Evolutionary conservation across 2,113 vertebrate genomes (phyloP), one percentile per base, ranked within the genome.

Genomic region (Piliocolobus tephrosceles): DNA sequence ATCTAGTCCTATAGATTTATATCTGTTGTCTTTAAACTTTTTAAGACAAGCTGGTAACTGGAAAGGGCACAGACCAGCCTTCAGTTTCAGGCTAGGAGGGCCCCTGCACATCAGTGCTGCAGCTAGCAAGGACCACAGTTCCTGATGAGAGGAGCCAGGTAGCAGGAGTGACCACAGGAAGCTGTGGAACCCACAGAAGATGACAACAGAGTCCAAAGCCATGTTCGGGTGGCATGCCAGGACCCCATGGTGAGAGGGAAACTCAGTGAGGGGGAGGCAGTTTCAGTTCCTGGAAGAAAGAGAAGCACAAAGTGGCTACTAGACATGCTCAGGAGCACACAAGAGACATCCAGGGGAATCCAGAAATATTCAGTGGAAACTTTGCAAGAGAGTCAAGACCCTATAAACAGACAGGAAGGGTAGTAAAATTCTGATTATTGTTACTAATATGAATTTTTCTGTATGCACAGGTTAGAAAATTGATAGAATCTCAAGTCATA

Each of bases 241-340:
- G 23, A 2, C 9, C 14, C 20, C 3, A 0, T 0, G 7, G 20
- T 25, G 10, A 16, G 25, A 78, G 3, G 50, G 43, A 72, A 43
- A n/a, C 73, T 81, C 18, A 30, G 22, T 0, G 2, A 80, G 8
- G 0, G 2, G 23, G 0, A 61, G 61, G 84, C 2, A 23, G 35
- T 40, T 80, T 27, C 2, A 23, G 40, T 40, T 80, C 32, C 72
- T 79, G 27, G 61, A 68, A 90, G 18, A 35, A 75, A 11, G 2
- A 40, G 35, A 91, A 40, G 43, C 57, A 30, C 13, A 18, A 5
- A 20, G 14, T 25, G 16, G 52, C 16, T 23, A 8, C 64, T 47
- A 57, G 52, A 3, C 12, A 30, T 8, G 20, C 78, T 47, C 27
- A 3, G 38, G 22, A 43, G 64, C 45, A 58, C 20, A 17, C 12